Percentiles rank a stretch among this genome's conserved stretches.
Evolutionary conservation across 2,113 vertebrate species (phyloP).

Genomic region (Vombatus ursinus): DNA sequence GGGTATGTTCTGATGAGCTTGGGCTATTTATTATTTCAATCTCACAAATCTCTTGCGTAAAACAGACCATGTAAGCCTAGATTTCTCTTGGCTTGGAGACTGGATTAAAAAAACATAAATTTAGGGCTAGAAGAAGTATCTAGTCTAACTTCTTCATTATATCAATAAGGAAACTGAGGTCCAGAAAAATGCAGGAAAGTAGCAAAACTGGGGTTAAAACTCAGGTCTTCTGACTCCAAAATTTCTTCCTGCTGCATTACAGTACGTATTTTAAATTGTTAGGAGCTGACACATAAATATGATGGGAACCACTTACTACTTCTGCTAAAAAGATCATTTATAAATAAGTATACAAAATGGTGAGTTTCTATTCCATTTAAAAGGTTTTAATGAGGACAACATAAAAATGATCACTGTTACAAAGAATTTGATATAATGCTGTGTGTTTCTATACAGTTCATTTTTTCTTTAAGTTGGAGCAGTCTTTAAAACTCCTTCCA

Average conservation of each 20-base stretch:
- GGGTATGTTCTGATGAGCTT: not conserved
- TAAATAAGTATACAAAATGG: constrained; percentile 30
- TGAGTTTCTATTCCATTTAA: constrained; percentile 43
- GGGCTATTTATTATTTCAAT: not conserved
- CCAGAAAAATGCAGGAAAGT: not conserved
- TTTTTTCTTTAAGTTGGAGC: not conserved
- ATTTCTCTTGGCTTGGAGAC: not conserved
- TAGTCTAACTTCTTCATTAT: not conserved
- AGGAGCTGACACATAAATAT: too few species aligned
- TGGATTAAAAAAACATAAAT: not conserved
- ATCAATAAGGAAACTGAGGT: not conserved
- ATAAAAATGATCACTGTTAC: constrained; percentile 26
- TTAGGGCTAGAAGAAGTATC: not conserved
- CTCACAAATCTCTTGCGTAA: not conserved
- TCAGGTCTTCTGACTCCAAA: not conserved
- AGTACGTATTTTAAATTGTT: too few species aligned
- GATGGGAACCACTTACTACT: too few species aligned
- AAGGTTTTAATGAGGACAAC: constrained; percentile 55
- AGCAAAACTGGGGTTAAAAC: not conserved
- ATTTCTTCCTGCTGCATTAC: too few species aligned
- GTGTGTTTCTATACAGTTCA: not conserved
- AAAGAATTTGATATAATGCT: not conserved
- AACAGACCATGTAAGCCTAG: too few species aligned
- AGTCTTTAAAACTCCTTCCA: constrained; percentile 31
- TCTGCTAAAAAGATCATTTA: constrained; percentile 34